Percentiles rank a stretch among this genome's conserved stretches.
phyloP scores from a whole-genome alignment of 2,888 invertebrate genomes.

The Napeogenes inachia region DNA sequence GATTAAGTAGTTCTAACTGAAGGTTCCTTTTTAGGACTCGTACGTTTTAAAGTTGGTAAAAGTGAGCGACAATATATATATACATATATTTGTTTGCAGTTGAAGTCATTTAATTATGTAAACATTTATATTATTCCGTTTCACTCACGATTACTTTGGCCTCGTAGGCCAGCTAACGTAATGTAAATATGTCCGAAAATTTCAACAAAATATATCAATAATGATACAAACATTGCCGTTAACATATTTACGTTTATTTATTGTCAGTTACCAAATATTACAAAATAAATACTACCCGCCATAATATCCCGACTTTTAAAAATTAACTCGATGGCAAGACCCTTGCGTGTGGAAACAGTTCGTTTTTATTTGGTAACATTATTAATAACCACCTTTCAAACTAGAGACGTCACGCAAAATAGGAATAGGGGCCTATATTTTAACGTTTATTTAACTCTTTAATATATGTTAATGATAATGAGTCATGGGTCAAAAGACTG shows the following conservation, averaged over 20 bases:
- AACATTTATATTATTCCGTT: too few relatives aligned
- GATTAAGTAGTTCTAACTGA: too few relatives aligned
- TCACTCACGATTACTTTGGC: too few relatives aligned
- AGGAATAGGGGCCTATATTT: background rate
- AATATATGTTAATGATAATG: background rate
- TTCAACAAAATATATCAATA: too few relatives aligned
- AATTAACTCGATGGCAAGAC: slow-evolving; percentile 35
- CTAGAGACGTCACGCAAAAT: slow-evolving; percentile 38
- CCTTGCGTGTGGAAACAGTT: slow-evolving; percentile 47
- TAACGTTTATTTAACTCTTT: background rate
- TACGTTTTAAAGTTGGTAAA: too few relatives aligned
- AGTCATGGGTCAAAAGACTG: background rate
- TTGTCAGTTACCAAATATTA: background rate
- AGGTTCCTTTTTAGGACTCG: too few relatives aligned
- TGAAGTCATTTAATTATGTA: too few relatives aligned
- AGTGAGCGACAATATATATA: too few relatives aligned
- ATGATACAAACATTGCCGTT: too few relatives aligned
- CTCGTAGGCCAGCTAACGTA: too few relatives aligned
- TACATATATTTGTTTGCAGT: too few relatives aligned
- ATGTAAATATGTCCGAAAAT: too few relatives aligned
- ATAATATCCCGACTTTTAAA: slow-evolving; percentile 19
- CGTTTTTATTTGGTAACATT: slow-evolving; percentile 38
- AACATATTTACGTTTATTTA: background rate
- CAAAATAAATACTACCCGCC: slow-evolving; percentile 14
- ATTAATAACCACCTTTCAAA: slow-evolving; percentile 28